Evolutionary conservation across 2,888 invertebrate genomes (phyloP), one percentile per base, ranked within the genome.

Genomic region (Onchidella celtica): DNA sequence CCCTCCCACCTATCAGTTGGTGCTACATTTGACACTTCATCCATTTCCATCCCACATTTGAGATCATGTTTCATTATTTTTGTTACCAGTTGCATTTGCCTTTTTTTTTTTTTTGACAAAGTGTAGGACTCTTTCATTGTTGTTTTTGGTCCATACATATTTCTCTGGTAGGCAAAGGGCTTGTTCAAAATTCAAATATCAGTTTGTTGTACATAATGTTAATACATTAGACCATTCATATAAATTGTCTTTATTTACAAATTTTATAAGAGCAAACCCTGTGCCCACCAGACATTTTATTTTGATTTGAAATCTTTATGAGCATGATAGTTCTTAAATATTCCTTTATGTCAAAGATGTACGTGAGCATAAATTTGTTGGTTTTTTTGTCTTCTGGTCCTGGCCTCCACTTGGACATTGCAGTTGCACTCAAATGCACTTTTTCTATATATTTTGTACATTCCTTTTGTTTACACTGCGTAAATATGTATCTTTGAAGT

Each of bases 361-460:
- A n/a, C n/a, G n/a, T n/a, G n/a, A n/a, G n/a, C n/a, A n/a, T n/a
- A n/a, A n/a, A n/a, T n/a, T n/a, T n/a, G n/a, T n/a, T n/a, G n/a
- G n/a, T n/a, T n/a, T n/a, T 70, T 38, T 6, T 70, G 21, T 40
- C 40, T 70, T 17, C 24, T 57, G 29, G 47, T 65, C 79, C 87
- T 89, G 89, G 89, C 88, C 89, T 89, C 87, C 81, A 83, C 86
- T 85, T 84, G 83, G 85, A 86, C 85, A 87, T 84, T 83, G 82
- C 82, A 79, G 38, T 82, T 86, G 88, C 88, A 89, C 88, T 89
- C 88, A 83, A 83, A 83, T 85, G 86, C 86, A 83, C 66, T 69
- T 76, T n/a, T 66, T 75, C 65, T 57, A 69, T 59, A 61, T 79
- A 70, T 69, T 69, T 79, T 83, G 83, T 79, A 82, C 82, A 82